Percentiles rank a stretch among this genome's conserved stretches.
Conservation (phyloP, 2,113 vertebrate genomes). For the Hypanus sabinus region DNA sequence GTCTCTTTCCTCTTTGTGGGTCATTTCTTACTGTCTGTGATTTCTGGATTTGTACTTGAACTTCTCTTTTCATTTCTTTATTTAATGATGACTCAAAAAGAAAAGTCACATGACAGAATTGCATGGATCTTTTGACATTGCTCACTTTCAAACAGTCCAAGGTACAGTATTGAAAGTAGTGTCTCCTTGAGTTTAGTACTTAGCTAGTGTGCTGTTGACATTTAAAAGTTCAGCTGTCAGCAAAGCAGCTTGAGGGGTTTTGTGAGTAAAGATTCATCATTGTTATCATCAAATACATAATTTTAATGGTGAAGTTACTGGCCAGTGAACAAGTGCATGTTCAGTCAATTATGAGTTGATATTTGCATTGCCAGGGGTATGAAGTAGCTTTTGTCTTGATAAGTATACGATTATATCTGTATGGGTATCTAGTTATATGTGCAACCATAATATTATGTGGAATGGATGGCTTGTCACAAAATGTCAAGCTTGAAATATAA, state of each 20-base stretch:
- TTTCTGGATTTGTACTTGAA: slow-evolving; percentile 22
- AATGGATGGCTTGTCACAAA: neutral
- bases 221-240: neutral
- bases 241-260: neutral
- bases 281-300: neutral
- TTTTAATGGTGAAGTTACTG: neutral
- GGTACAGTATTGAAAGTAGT: neutral
- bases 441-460: too few relatives aligned
- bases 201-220: neutral
- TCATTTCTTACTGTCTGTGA: slow-evolving; percentile 17
- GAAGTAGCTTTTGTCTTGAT: too few relatives aligned
- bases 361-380: too few relatives aligned
- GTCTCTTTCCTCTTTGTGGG: slow-evolving; percentile 50
- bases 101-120: neutral
- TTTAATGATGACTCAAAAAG: neutral
- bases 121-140: neutral
- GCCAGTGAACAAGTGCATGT: neutral
- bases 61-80: neutral
- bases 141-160: neutral
- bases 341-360: neutral
- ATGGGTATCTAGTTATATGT: too few relatives aligned
- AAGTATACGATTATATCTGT: too few relatives aligned
- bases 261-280: too few relatives aligned
- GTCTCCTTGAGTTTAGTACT: neutral
- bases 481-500: neutral